Evolutionary conservation across 2,113 vertebrate species (phyloP).

Genomic region (Sigmodon hispidus): DNA sequence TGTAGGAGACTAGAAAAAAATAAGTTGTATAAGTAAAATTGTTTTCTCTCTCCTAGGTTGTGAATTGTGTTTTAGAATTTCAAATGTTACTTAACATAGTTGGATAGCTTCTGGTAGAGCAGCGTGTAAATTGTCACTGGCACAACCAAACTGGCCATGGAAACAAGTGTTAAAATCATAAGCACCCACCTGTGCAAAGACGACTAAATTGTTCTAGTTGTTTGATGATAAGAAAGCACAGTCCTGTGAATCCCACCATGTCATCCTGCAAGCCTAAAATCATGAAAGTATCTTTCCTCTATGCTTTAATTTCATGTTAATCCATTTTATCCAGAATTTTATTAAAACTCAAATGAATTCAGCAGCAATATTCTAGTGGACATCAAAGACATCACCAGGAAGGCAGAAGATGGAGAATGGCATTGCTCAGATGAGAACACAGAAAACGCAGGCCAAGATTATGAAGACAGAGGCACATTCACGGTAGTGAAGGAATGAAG

Average conservation of each 20-base stretch:
- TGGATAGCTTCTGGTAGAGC: not conserved
- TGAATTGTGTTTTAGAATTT: not conserved
- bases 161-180: not conserved
- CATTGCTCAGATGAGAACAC: not conserved
- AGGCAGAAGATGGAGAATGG: not conserved
- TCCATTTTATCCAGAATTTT: not conserved
- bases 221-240: not conserved
- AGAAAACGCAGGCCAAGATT: not conserved
- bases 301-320: not conserved
- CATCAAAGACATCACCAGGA: not conserved
- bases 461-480: not conserved
- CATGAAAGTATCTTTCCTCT: not conserved
- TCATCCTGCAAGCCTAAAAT: not conserved
- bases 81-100: not conserved
- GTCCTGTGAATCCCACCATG: not conserved
- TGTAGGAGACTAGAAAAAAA: not conserved
- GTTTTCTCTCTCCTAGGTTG: not conserved
- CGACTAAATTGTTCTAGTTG: not conserved
- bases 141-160: not conserved
- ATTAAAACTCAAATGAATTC: not conserved
- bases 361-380: not conserved
- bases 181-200: not conserved
- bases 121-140: not conserved
- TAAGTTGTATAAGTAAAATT: not conserved
- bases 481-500: not conserved